phyloP scores from a whole-genome alignment of 2,113 vertebrate genomes.

The Gnathonemus echidnorhynchus region DNA sequence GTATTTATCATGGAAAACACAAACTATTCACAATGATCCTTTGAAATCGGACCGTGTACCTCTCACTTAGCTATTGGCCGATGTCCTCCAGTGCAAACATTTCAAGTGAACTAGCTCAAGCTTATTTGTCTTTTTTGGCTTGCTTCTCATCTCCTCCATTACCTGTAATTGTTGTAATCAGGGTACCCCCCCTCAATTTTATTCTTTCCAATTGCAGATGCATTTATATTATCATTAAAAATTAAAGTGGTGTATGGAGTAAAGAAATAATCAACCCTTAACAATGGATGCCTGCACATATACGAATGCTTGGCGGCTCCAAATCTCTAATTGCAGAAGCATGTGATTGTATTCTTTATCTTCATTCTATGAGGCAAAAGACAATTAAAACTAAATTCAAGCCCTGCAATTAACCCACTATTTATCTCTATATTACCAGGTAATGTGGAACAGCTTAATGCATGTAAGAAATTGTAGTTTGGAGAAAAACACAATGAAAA shows the following conservation, averaged over 20 bases:
- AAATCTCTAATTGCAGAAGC: neutral
- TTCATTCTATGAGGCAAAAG: neutral
- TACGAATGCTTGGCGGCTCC: neutral
- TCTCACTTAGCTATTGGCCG: neutral
- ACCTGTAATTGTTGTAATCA: neutral
- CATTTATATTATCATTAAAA: neutral
- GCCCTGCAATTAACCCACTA: neutral
- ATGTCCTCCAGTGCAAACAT: neutral
- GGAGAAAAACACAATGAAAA: neutral
- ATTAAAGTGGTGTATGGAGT: neutral
- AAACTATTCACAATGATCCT: neutral
- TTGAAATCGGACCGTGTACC: neutral
- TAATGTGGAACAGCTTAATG: neutral
- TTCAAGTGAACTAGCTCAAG: neutral
- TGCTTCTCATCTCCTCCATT: neutral
- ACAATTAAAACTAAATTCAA: slow-evolving; percentile 2
- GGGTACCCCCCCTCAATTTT: neutral
- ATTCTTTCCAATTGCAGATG: neutral
- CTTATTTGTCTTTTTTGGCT: neutral
- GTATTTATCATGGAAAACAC: neutral
- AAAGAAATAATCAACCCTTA: neutral
- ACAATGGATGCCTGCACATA: neutral
- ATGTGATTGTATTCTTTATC: neutral
- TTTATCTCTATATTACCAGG: neutral
- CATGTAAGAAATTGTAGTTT: neutral